A percentile compares a stretch with the other conserved stretches of the same genome.
Conservation (phyloP, 2,797 vertebrate species). For the Muscicapa comitata region DNA sequence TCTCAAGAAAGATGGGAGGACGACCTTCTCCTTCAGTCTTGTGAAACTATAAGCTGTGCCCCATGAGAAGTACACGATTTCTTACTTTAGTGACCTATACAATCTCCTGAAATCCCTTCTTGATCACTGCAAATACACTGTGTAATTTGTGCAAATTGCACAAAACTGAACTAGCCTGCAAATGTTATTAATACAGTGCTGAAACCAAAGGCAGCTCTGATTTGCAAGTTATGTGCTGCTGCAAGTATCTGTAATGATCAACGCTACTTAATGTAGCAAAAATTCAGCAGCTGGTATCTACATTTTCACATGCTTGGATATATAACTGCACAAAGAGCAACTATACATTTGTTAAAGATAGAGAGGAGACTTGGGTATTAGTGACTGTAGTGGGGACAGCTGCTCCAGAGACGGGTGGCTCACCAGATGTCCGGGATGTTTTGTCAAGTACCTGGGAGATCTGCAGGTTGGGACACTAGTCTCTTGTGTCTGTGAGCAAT, state of each 20-base stretch:
- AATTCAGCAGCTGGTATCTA: not conserved
- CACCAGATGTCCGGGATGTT: not conserved
- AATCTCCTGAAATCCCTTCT: not conserved
- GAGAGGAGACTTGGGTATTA: not conserved
- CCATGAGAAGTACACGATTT: rapidly evolving
- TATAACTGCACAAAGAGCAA: not conserved
- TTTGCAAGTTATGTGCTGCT: not conserved
- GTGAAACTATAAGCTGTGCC: not conserved
- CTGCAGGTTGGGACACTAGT: not conserved
- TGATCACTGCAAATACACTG: not conserved
- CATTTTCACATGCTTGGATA: not conserved
- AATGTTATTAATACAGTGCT: not conserved
- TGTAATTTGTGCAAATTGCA: not conserved
- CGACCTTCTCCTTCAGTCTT: not conserved
- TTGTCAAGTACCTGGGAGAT: not conserved
- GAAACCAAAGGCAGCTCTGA: not conserved
- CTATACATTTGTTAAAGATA: not conserved
- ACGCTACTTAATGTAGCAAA: not conserved
- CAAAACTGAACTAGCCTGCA: not conserved
- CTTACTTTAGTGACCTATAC: not conserved
- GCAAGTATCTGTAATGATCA: not conserved
- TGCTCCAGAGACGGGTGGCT: not conserved
- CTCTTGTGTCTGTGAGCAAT: not conserved
- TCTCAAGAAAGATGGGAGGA: not conserved
- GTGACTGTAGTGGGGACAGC: not conserved